A percentile compares a stretch with the other conserved stretches of the same genome.
Conservation (phyloP, 2,113 vertebrate species). For the Callipepla californica region DNA sequence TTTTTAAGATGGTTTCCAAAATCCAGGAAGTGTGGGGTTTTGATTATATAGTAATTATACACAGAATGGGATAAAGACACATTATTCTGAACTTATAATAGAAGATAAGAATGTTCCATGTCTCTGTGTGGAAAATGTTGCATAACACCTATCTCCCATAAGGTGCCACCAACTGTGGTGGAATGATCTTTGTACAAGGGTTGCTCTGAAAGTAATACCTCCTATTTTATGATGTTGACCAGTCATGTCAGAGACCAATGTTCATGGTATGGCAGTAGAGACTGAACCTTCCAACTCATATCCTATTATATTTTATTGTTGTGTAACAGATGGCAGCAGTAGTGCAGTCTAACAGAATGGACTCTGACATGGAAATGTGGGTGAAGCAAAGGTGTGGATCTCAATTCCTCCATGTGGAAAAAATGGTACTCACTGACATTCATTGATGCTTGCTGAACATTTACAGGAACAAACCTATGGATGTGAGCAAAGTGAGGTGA, state of each 20-base stretch:
- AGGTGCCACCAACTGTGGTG: neutral
- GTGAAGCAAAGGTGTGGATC: no score
- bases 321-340: no score
- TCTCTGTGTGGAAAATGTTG: neutral
- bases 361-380: no score
- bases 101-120: neutral
- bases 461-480: neutral
- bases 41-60: neutral
- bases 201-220: no score
- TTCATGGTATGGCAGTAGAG: no score
- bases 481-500: neutral
- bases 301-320: no score
- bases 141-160: neutral
- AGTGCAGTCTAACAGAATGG: no score
- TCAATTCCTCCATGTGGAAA: neutral
- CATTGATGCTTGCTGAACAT: neutral
- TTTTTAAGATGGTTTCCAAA: neutral
- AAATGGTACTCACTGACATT: neutral
- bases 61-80: neutral
- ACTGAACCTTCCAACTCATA: no score
- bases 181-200: neutral
- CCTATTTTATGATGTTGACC: no score
- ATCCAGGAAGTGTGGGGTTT: neutral
- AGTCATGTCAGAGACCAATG: no score
- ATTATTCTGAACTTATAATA: neutral